Evolutionary conservation across 1,140 invertebrate genomes (phyloP).

Genomic region (Aphis gossypii): DNA sequence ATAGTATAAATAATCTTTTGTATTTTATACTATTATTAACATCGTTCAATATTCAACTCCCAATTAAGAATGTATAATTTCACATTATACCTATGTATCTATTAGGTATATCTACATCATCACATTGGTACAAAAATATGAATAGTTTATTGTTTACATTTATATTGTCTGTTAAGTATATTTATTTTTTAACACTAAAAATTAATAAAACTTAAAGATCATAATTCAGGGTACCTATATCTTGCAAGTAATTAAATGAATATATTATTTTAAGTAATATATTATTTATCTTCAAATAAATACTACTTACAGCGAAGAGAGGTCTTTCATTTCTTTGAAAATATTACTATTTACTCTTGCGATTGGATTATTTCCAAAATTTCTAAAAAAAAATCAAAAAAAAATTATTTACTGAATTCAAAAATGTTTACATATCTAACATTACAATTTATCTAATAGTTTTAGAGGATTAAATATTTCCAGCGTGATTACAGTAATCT

Average conservation of each 20-base stretch:
- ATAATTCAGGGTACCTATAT: background rate
- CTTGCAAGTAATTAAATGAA: background rate
- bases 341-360: background rate
- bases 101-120: background rate
- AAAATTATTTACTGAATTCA: background rate
- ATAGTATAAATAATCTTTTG: background rate
- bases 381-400: background rate
- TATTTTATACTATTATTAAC: no score
- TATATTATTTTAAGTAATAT: background rate
- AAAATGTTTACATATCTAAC: background rate
- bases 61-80: background rate
- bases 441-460: slow-evolving; percentile 30
- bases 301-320: slow-evolving; percentile 31
- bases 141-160: background rate
- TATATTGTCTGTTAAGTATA: background rate
- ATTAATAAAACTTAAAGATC: background rate
- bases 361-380: slow-evolving; percentile 35
- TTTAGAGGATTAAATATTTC: background rate
- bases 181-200: background rate
- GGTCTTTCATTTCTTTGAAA: slow-evolving; percentile 4
- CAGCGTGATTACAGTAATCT: background rate
- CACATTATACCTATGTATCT: no score
- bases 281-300: background rate
- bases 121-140: background rate
- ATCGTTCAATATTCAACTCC: background rate